Base-by-base conservation (phyloP, 2,113 vertebrate species). In the Piprites chloris region DNA sequence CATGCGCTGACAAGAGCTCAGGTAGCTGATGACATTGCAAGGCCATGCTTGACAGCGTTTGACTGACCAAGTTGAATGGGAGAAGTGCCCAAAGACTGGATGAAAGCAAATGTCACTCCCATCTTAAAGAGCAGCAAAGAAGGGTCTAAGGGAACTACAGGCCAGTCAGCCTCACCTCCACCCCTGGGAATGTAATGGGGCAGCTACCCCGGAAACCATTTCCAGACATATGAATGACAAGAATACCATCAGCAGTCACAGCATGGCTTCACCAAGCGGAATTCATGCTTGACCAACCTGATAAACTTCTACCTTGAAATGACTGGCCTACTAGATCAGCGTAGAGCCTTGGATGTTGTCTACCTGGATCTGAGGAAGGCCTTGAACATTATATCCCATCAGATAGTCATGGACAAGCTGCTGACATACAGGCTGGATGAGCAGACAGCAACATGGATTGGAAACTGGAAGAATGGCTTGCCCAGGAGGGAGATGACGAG, bases 1-100 rank as follows among this genome's bases (percentile, higher is more conserved):
- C 32, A 35, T 46, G 20, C 2, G 0, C 16, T 21, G 24, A 22
- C 3, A 1, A 47, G 14, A 23, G 6, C n/a, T 23, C 33, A 59
- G 23, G n/a, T 21, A 59, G 56, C n/a, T 65, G 41, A 65, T 46
- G 15, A 62, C 37, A 41, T 28, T 41, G 39, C 37, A 41, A 35
- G 56, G 14, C 14, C 22, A 14, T 35, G n/a, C 56, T 58, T 14
- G 9, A 24, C 27, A 28, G 33, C 5, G 23, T 59, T 39, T 37
- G 23, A 67, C 23, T 5, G 2, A 33, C 37, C 23, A n/a, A 2
- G 11, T 23, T 4, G 28, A 62, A 62, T 41, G 37, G 27, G 37
- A 62, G 61, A 62, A 62, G 26, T 39, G 59, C 35, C 59, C 26
- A 37, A 39, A 62, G 37, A 62, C 37, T 28, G 37, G 17, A 62